These are phyloP conservation scores for Madoqua kirkii DNA, from an alignment of 2,113 vertebrate species.

Conservation along the genomic window DNA sequence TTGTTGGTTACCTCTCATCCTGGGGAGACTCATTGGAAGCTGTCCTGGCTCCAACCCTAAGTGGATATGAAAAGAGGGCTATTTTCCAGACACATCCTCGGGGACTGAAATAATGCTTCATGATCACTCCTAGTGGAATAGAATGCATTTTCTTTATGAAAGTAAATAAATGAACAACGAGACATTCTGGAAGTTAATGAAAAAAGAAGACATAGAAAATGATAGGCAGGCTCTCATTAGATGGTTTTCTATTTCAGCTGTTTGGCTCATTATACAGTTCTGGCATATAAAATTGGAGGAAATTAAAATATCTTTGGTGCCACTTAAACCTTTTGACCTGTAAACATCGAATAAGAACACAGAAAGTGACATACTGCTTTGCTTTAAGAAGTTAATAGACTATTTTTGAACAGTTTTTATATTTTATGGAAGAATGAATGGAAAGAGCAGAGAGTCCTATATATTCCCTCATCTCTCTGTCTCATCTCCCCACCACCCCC, in stretches of 20 bases:
- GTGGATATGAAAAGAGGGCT: not conserved
- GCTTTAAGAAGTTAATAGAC: not conserved
- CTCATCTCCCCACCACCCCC: not conserved
- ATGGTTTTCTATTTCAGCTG: not conserved
- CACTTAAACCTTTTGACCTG: not conserved
- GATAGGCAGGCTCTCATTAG: not conserved
- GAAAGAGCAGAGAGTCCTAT: not conserved
- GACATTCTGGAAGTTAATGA: not conserved
- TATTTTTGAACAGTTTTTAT: not conserved
- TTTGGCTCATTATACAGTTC: not conserved
- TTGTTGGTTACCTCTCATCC: not conserved
- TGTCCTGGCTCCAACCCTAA: not conserved
- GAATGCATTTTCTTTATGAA: not conserved
- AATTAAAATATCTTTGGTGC: constrained; percentile 11
- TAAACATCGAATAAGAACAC: not conserved
- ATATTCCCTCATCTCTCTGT: not conserved
- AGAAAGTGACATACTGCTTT: not conserved
- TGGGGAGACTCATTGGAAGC: not conserved
- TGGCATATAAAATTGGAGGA: not conserved
- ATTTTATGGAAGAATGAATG: not conserved
- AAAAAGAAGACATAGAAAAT: not conserved
- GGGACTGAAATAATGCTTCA: not conserved
- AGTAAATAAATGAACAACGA: not conserved
- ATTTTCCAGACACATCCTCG: not conserved
- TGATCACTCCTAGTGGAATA: not conserved